These are phyloP conservation scores for Phyllostomus discolor DNA, from an alignment of 2,113 vertebrate species.

Conservation along the genomic window DNA sequence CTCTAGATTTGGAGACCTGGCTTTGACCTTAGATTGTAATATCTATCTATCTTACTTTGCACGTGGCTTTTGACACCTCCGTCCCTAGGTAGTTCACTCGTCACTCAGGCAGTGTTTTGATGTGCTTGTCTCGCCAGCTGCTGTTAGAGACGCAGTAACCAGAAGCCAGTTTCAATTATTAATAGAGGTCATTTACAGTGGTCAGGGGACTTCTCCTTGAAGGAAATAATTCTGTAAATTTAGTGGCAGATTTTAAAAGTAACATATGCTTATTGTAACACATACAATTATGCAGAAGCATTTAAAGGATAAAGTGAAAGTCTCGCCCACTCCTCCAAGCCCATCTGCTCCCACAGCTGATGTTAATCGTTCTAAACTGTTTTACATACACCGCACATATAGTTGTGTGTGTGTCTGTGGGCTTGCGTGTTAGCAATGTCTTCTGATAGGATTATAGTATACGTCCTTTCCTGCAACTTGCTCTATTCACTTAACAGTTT, in stretches of 20 bases:
- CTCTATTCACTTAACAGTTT: background rate
- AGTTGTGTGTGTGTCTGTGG: background rate
- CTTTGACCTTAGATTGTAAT: background rate
- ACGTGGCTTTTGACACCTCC: background rate
- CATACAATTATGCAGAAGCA: background rate
- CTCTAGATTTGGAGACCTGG: background rate
- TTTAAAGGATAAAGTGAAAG: background rate
- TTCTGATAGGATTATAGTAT: background rate
- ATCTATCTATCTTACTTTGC: background rate
- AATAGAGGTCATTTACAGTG: background rate
- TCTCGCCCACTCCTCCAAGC: background rate
- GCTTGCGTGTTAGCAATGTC: background rate
- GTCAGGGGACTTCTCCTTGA: background rate
- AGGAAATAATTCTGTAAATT: constrained; percentile 11
- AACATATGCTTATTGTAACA: background rate
- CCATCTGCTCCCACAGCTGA: background rate
- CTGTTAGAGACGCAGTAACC: background rate
- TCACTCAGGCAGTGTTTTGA: background rate
- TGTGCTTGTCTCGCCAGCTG: background rate
- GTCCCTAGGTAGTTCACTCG: background rate
- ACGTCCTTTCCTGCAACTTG: background rate
- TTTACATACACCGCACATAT: background rate
- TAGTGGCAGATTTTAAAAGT: background rate
- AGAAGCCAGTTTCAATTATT: constrained; percentile 22
- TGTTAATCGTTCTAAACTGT: background rate